Conservation (phyloP, 2,888 invertebrate genomes). For the Fabriciana adippe region DNA sequence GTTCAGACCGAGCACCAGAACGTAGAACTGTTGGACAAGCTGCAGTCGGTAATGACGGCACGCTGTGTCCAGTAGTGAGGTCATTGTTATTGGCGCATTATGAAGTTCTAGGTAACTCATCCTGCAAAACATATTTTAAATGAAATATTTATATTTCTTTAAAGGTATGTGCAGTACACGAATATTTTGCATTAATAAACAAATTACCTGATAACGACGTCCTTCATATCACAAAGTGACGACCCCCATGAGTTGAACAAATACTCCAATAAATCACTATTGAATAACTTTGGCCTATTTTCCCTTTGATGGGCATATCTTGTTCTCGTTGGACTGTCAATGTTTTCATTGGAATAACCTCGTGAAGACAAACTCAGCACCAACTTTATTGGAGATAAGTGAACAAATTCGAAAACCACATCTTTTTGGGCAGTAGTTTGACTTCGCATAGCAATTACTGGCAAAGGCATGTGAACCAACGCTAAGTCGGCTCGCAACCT, state of each 20-base stretch:
- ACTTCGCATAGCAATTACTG: constrained; percentile 70
- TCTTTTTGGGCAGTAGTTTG: constrained; percentile 63
- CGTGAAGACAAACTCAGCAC: constrained; percentile 83
- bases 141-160: too few relatives aligned
- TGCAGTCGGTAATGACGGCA: constrained; percentile 86
- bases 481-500: constrained; percentile 81
- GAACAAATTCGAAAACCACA: constrained; percentile 81
- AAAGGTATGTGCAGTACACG: too few relatives aligned
- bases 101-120: constrained; percentile 86
- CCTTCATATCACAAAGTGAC: constrained; percentile 85
- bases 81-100: constrained; percentile 78
- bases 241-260: constrained; percentile 85
- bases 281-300: constrained; percentile 76
- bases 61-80: constrained; percentile 78
- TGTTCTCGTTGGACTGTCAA: constrained; percentile 56
- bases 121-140: constrained; percentile 64
- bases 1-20: constrained; percentile 88
- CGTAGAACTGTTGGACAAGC: constrained; percentile 90
- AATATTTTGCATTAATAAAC: too few relatives aligned
- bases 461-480: constrained; percentile 82
- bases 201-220: constrained; percentile 82
- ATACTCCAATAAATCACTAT: constrained; percentile 84
- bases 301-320: constrained; percentile 66
- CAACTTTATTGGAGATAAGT: constrained; percentile 83
- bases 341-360: constrained; percentile 64